Evolutionary conservation across 2,113 vertebrate genomes (phyloP).

Genomic region (Nyctereutes procyonoides): DNA sequence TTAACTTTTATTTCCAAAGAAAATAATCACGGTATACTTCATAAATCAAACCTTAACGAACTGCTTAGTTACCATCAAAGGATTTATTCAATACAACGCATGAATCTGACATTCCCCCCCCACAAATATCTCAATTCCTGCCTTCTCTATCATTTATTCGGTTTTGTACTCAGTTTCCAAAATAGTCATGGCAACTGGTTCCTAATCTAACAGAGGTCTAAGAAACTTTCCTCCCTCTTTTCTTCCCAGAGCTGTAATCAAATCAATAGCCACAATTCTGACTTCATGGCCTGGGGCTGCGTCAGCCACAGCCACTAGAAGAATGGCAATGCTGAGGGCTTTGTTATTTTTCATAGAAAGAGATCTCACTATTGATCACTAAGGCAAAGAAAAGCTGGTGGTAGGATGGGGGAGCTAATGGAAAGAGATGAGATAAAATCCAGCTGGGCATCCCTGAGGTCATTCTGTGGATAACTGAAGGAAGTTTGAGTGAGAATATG

Average conservation of each 20-base stretch:
- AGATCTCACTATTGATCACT: constrained; percentile 78
- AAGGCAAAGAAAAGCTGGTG: constrained; percentile 77
- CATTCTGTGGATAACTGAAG: constrained; percentile 75
- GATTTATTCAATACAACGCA: neutral
- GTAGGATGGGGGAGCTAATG: constrained; percentile 74
- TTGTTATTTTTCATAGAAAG: constrained; percentile 80
- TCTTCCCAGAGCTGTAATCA: constrained; percentile 64
- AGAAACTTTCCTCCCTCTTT: neutral
- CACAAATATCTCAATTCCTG: constrained; percentile 46
- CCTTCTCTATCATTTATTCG: constrained; percentile 64
- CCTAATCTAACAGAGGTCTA: constrained; percentile 59
- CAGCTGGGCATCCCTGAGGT: constrained; percentile 73
- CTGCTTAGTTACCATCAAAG: neutral
- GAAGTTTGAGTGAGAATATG: constrained; percentile 61
- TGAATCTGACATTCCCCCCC: neutral
- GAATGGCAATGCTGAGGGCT: constrained; percentile 70
- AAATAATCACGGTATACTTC: neutral
- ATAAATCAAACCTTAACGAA: constrained; percentile 10
- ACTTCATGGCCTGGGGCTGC: constrained; percentile 67
- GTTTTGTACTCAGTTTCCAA: constrained; percentile 21
- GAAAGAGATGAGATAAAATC: constrained; percentile 80
- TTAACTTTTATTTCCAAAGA: constrained; percentile 51
- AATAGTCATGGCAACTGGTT: constrained; percentile 63
- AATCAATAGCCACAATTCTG: constrained; percentile 77
- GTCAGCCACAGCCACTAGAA: constrained; percentile 65